phyloP scores from a whole-genome alignment of 2,113 vertebrate species.

The Varanus salvator region DNA sequence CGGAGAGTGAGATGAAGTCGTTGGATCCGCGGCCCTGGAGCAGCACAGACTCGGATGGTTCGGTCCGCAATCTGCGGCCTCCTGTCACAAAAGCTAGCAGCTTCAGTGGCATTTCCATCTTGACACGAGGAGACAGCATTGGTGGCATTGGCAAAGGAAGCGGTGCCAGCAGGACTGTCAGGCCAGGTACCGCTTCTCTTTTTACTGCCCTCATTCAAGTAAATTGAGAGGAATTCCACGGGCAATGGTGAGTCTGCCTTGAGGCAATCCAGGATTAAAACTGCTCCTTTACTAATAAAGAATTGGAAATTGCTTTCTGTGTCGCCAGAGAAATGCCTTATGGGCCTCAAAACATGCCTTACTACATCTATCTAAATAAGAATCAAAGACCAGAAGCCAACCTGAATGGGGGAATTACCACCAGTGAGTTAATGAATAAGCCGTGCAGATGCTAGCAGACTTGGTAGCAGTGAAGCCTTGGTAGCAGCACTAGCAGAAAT shows the following conservation, averaged over 20 bases:
- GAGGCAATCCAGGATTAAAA: background rate
- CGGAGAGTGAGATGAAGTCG: conserved; percentile 94
- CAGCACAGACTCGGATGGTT: conserved; percentile 97
- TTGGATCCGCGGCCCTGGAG: conserved; percentile 98
- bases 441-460: background rate
- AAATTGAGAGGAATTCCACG: background rate
- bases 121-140: conserved; percentile 94
- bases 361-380: background rate
- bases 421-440: background rate
- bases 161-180: conserved; percentile 84
- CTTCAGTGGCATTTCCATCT: conserved; percentile 99
- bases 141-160: conserved; percentile 87
- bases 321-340: background rate
- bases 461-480: background rate
- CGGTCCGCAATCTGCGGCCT: conserved; percentile 88
- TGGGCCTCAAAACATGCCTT: background rate
- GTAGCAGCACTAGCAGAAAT: background rate
- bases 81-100: conserved; percentile 99
- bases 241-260: background rate
- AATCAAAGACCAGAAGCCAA: background rate
- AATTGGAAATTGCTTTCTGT: background rate
- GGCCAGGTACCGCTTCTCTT: conserved; percentile 81
- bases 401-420: background rate
- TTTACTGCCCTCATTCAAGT: background rate
- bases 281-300: no score